Base-by-base conservation (phyloP, 2,113 vertebrate species). In the Ictidomys tridecemlineatus region DNA sequence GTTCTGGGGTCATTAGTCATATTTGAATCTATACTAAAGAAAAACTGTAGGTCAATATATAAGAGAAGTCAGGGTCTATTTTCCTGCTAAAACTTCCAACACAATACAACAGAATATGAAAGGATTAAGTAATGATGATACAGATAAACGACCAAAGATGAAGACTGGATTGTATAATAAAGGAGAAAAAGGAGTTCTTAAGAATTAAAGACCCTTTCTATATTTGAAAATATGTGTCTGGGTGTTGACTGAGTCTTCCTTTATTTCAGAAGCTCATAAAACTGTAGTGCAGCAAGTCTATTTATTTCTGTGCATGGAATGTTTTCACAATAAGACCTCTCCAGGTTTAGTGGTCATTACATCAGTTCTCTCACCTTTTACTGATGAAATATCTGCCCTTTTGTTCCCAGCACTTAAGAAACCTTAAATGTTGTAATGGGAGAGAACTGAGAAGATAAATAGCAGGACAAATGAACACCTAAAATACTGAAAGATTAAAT, bases 21-120 rank as follows among this genome's bases (percentile, higher is more conserved):
- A 42, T 61, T 77, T 83, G 58, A 77, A 34, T 73, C 93, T 89
- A 92, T 86, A 74, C 13, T 85, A 80, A 93, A 94, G 85, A 67
- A 79, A 56, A 65, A 5, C 45, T 94, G 83, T 51, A 92, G 58
- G 77, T 86, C 56, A 87, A 3, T 72, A 80, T 78, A 86, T 34
- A 84, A 76, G 67, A 37, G 80, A 95, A 26, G 14, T 28, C 20
- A 53, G 10, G 18, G 14, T 58, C 45, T 70, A 2, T 87, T 89
- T 92, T 86, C 80, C 67, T 84, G 58, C 51, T 83, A 28, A 74
- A 63, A 56, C n/a, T 73, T n/a, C 24, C 74, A 56, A 13, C 22
- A 26, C 16, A 37, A 1, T 77, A 32, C 58, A 69, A 45, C 10
- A 61, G 77, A 63, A n/a, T 61, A 74, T 53, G 45, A 79, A 83